Evolutionary conservation across 2,888 invertebrate species (phyloP).

Genomic region (Leistus spinibarbis): DNA sequence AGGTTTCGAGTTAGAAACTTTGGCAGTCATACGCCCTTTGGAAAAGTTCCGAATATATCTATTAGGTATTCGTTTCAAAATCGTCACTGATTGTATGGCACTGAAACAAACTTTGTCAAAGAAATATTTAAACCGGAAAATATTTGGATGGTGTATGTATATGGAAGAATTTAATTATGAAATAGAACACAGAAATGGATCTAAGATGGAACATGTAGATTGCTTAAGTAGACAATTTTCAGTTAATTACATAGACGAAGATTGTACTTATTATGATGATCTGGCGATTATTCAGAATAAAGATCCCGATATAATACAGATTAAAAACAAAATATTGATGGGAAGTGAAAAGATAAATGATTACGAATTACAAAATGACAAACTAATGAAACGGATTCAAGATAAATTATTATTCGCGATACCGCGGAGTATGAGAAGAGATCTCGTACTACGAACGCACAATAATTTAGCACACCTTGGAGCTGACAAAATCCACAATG

Average conservation of each 20-base stretch:
- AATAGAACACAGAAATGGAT: constrained; percentile 37
- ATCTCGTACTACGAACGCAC: constrained; percentile 22
- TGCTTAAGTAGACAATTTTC: constrained; percentile 26
- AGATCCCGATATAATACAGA: constrained; percentile 14
- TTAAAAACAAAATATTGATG: not conserved
- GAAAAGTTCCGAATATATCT: constrained; percentile 45
- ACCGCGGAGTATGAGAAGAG: constrained; percentile 6
- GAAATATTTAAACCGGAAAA: constrained; percentile 38
- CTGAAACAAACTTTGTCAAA: constrained; percentile 41
- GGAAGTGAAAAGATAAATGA: not conserved
- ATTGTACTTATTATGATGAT: not conserved
- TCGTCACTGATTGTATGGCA: constrained; percentile 44
- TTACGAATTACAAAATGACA: constrained; percentile 16
- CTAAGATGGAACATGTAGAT: constrained; percentile 40
- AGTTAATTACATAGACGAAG: constrained; percentile 8
- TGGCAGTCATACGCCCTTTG: constrained; percentile 44
- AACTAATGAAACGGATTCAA: constrained; percentile 3
- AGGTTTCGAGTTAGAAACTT: constrained; percentile 44
- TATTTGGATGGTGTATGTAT: constrained; percentile 38
- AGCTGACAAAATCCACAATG: constrained; percentile 12
- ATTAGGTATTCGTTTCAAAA: constrained; percentile 43
- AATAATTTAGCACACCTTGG: constrained; percentile 25
- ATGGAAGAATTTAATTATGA: constrained; percentile 32
- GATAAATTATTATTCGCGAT: constrained; percentile 15
- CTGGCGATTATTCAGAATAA: constrained; percentile 5